Percentiles rank a stretch among this genome's conserved stretches.
phyloP scores from a whole-genome alignment of 2,888 invertebrate genomes.

The Odontocerum albicorne region DNA sequence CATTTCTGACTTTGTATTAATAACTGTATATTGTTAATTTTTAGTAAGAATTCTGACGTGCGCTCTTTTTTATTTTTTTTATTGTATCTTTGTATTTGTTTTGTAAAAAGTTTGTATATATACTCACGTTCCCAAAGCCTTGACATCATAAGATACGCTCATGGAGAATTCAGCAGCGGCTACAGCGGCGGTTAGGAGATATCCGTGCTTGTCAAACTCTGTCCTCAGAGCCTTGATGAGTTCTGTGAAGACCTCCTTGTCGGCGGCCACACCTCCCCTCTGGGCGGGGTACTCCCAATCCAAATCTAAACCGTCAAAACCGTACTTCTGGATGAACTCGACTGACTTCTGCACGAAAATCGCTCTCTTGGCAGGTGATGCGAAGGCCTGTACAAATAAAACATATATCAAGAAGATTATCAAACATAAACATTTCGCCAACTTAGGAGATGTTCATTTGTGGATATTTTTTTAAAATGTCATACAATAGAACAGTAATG shows the following conservation, averaged over 20 bases:
- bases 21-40: too few relatives aligned
- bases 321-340: slow-evolving; percentile 55
- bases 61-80: too few relatives aligned
- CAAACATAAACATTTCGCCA: too few relatives aligned
- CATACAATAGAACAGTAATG: too few relatives aligned
- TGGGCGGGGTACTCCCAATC: slow-evolving; percentile 71
- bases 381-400: slow-evolving; percentile 18
- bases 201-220: slow-evolving; percentile 56
- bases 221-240: slow-evolving; percentile 59
- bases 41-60: too few relatives aligned
- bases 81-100: too few relatives aligned
- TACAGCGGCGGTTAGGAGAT: slow-evolving; percentile 62
- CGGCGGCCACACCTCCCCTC: slow-evolving; percentile 38
- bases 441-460: too few relatives aligned
- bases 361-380: neutral
- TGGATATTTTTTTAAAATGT: too few relatives aligned
- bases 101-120: too few relatives aligned
- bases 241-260: slow-evolving; percentile 54
- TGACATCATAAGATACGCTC: slow-evolving; percentile 61
- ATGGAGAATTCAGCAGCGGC: slow-evolving; percentile 54
- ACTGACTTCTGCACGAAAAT: slow-evolving; percentile 60
- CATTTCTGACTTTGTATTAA: too few relatives aligned
- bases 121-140: slow-evolving; percentile 53
- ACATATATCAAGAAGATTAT: neutral
- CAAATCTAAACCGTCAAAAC: slow-evolving; percentile 71